Conservation (phyloP, 1,140 invertebrate genomes). For the Zelostemma sp. region DNA sequence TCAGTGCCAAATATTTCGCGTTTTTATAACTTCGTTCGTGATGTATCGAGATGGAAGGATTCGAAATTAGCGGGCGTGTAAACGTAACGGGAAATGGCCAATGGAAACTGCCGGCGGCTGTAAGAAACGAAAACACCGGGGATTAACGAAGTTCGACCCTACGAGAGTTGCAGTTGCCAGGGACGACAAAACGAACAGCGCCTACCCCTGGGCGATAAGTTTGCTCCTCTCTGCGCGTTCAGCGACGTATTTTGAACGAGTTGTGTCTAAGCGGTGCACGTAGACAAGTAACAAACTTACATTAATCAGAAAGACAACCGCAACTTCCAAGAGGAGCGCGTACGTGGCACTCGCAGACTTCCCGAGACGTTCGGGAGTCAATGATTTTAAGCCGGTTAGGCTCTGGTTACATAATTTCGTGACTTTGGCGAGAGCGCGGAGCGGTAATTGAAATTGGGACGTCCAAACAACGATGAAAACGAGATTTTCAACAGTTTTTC, state of each 20-base stretch:
- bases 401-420: background rate
- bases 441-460: too few relatives aligned
- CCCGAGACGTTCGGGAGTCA: background rate
- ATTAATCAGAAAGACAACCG: constrained; percentile 49
- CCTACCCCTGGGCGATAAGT: constrained; percentile 23
- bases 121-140: background rate
- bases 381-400: constrained; percentile 3
- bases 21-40: too few relatives aligned
- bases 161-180: constrained; percentile 15
- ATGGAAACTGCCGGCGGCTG: background rate
- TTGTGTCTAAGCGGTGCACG: constrained; percentile 2
- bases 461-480: too few relatives aligned
- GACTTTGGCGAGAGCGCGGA: too few relatives aligned
- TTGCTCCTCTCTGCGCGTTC: constrained; percentile 9
- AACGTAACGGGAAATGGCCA: background rate
- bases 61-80: background rate
- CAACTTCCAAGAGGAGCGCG: constrained; percentile 22
- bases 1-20: too few relatives aligned
- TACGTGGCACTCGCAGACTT: constrained; percentile 4
- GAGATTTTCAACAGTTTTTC: too few relatives aligned
- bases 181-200: constrained; percentile 7
- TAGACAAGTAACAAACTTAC: constrained; percentile 8
- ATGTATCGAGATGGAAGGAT: too few relatives aligned
- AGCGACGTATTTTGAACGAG: constrained; percentile 5
- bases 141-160: constrained; percentile 37